Percentiles rank a stretch among this genome's conserved stretches.
These are phyloP conservation scores for Escarpia spicata DNA, from an alignment of 2,888 invertebrate species.

Conservation along the genomic window DNA sequence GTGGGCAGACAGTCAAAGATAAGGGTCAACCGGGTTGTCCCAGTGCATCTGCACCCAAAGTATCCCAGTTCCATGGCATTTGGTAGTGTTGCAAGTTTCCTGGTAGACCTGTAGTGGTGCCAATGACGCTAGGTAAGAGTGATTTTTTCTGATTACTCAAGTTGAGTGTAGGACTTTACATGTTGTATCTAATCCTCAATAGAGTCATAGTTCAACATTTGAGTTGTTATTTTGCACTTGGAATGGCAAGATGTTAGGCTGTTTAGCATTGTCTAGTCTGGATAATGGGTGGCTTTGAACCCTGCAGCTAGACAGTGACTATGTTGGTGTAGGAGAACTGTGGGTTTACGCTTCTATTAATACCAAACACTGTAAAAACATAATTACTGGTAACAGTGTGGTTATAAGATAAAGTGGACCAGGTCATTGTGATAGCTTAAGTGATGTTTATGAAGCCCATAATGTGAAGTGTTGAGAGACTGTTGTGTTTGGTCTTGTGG, in stretches of 20 bases:
- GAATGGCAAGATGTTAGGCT: background rate
- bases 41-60: background rate
- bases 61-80: background rate
- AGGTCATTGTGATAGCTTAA: background rate
- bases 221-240: background rate
- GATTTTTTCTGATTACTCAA: background rate
- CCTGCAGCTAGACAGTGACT: background rate
- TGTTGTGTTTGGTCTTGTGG: background rate
- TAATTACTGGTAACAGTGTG: background rate
- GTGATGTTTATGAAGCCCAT: background rate
- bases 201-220: background rate
- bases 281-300: background rate
- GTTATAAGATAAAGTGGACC: background rate
- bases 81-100: background rate
- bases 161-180: background rate
- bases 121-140: background rate
- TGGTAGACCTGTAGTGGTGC: background rate
- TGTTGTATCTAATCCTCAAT: background rate
- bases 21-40: background rate
- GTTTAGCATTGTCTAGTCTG: background rate
- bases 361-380: background rate
- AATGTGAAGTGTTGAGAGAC: background rate
- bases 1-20: background rate
- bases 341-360: background rate
- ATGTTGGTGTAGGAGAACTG: background rate